Evolutionary conservation across 2,113 vertebrate genomes (phyloP), one percentile per base, ranked within the genome.

Genomic region (Elephantulus edwardii): DNA sequence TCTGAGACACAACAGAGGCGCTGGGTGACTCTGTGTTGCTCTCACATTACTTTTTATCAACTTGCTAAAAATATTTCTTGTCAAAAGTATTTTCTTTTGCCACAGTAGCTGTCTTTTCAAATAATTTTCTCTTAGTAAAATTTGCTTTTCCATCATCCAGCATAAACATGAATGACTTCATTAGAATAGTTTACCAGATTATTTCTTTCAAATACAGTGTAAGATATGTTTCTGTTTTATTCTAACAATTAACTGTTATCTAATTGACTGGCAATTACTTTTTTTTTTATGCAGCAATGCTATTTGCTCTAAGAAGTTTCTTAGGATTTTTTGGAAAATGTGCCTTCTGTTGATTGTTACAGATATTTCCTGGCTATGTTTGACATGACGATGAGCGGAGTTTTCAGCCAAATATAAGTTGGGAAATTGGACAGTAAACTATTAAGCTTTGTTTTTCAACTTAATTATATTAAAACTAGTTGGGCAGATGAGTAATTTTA

Each of bases 391-490:
- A 62, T 68, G 40, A 85, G 74, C 17, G 71, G 76, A 76, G 48
- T 89, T 82, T 77, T 81, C 54, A 48, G 12, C 48, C 35, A 14
- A 35, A 10, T 44, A 58, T 83, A 71, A 92, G n/a, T 89, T 64
- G 77, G 60, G 76, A 35, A 82, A 30, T 85, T 62, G 75, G 64
- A 60, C 64, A 74, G 70, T 76, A 26, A 82, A 48, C 77, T 60
- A 82, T 13, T 76, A 28, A 12, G 66, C 9, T 46, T 42, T 58
- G 48, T 44, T 91, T 80, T 79, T 60, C 48, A 68, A 74, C 74
- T 91, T 89, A 76, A 81, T 81, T 10, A 82, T 54, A 82, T 86
- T 92, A 58, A 90, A 92, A 42, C 17, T 89, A 82, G 60, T 77
- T 89, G 70, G 20, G 19, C 8, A 86, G 91, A 89, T 89, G 79